Conservation (phyloP, 2,797 vertebrate genomes). For the Benthosema pterotum region DNA sequence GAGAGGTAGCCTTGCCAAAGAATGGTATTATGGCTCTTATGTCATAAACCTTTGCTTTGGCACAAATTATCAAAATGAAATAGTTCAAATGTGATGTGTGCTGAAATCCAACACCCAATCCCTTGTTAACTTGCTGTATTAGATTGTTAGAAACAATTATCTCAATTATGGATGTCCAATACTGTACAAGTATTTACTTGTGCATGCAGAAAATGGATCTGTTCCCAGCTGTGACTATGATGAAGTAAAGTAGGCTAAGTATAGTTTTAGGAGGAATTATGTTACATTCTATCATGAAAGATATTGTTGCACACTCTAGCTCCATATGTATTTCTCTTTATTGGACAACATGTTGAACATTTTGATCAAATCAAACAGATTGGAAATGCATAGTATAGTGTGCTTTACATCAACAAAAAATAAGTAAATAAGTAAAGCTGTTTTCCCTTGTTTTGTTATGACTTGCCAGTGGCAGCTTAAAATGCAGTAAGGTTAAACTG, state of each 20-base stretch:
- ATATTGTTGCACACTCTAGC: no score
- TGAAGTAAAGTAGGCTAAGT: no score
- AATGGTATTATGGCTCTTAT: constrained; percentile 37
- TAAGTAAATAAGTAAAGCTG: no score
- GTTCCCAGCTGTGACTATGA: no score
- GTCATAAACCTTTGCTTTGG: constrained; percentile 36
- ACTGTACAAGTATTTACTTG: neutral
- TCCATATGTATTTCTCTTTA: no score
- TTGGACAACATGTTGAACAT: no score
- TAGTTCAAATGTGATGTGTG: neutral
- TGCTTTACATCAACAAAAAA: no score
- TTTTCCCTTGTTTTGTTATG: neutral
- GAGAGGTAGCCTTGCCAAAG: constrained; percentile 29
- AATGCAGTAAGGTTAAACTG: constrained; percentile 32
- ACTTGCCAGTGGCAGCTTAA: constrained; percentile 10
- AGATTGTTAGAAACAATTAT: neutral
- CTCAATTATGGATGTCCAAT: constrained; percentile 3
- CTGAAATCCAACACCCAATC: neutral
- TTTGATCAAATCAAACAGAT: no score
- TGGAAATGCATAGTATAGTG: no score
- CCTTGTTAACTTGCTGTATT: neutral
- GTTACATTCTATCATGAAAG: no score
- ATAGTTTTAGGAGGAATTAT: no score
- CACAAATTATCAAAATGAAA: constrained; percentile 17
- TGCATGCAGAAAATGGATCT: no score